These are phyloP conservation scores for Clarias laeviceps DNA, from an alignment of 2,797 vertebrate species.

Conservation along the genomic window DNA sequence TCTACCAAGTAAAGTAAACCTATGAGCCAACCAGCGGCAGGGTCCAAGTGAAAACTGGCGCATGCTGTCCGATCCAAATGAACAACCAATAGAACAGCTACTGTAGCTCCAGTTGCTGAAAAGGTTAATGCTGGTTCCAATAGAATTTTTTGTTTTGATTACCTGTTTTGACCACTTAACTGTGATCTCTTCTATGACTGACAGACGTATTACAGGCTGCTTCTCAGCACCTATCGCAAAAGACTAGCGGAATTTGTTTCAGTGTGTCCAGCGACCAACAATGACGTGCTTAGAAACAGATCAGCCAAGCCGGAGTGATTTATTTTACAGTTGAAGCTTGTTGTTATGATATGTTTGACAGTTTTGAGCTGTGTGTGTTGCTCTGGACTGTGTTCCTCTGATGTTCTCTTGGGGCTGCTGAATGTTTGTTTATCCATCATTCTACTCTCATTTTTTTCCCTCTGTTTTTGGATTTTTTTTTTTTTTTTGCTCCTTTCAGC, in stretches of 20 bases:
- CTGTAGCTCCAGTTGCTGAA: no score
- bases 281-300: conserved; percentile 22
- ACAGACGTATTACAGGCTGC: neutral
- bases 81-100: no score
- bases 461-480: conserved; percentile 43
- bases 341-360: conserved; percentile 44
- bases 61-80: no score
- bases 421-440: conserved; percentile 55
- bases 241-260: neutral
- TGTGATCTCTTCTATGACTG: neutral
- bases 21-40: no score
- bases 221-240: neutral
- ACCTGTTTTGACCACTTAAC: neutral
- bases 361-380: conserved; percentile 36
- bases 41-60: no score
- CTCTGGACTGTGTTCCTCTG: conserved; percentile 56
- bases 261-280: neutral
- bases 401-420: conserved; percentile 51
- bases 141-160: no score
- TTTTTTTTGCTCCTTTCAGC: conserved; percentile 73
- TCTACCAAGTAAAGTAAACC: no score
- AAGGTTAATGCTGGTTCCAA: no score
- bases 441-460: conserved; percentile 23
- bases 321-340: conserved; percentile 31
- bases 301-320: conserved; percentile 24